Evolutionary conservation across 2,797 vertebrate genomes (phyloP).

Genomic region (Phataginus tricuspis): DNA sequence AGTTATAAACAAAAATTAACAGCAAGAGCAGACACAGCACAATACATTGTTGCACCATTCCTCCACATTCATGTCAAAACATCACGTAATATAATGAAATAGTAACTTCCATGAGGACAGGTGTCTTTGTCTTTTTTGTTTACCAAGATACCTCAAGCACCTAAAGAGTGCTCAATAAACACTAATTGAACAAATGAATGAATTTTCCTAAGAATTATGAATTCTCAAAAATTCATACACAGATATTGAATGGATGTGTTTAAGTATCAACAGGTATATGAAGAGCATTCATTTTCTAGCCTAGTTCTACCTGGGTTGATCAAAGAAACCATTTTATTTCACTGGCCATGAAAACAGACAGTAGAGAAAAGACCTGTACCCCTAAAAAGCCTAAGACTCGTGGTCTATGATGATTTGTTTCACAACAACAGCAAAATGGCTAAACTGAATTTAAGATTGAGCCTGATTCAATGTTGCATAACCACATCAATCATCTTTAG

Average conservation of each 20-base stretch:
- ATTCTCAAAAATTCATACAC: not conserved
- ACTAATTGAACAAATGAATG: not conserved
- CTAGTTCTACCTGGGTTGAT: conserved; percentile 1
- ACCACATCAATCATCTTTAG: not conserved
- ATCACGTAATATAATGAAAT: not conserved
- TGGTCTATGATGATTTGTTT: not conserved
- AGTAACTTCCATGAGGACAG: not conserved
- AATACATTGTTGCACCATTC: not conserved
- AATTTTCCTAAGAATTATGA: conserved; percentile 2
- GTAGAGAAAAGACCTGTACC: not conserved
- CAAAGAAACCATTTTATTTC: not conserved
- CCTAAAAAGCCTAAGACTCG: not conserved
- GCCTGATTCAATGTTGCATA: not conserved
- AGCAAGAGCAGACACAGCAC: not conserved
- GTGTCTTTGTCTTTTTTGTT: not conserved
- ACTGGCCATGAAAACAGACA: not conserved
- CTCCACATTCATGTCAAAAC: conserved; percentile 1
- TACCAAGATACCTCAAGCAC: not conserved
- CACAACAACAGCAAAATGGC: not conserved
- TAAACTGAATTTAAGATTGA: not conserved
- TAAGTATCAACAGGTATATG: not conserved
- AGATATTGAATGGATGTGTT: conserved; percentile 41
- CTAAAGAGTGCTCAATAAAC: not conserved
- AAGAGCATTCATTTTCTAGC: conserved; percentile 16
- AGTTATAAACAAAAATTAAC: conserved; percentile 38